Evolutionary conservation across 2,113 vertebrate species (phyloP).

Genomic region (Atlantisia rogersi): DNA sequence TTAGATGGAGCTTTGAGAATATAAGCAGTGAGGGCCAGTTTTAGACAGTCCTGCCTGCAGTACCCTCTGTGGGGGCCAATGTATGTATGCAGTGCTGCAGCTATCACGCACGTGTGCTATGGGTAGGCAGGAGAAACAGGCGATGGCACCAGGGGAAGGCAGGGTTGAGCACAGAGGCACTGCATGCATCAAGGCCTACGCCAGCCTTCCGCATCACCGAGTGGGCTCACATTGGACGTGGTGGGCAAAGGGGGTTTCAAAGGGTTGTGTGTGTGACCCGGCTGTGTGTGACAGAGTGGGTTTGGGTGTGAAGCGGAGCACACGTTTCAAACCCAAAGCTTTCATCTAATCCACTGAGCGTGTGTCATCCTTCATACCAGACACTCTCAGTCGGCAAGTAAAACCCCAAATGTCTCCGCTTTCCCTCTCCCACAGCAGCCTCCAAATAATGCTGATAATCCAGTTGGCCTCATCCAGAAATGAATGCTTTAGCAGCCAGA

Average conservation of each 20-base stretch:
- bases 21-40: background rate
- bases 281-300: rapidly evolving
- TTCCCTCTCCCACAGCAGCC: background rate
- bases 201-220: background rate
- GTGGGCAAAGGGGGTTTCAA: background rate
- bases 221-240: rapidly evolving
- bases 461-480: background rate
- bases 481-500: background rate
- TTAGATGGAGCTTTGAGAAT: background rate
- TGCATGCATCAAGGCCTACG: rapidly evolving
- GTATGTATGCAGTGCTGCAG: background rate
- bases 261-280: too few relatives aligned
- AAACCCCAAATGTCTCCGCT: background rate
- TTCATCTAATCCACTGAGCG: background rate
- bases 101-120: too few relatives aligned
- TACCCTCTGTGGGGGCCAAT: rapidly evolving
- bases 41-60: background rate
- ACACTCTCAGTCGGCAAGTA: rapidly evolving
- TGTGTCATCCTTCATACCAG: background rate
- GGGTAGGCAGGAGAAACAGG: rapidly evolving
- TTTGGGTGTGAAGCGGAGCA: background rate
- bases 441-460: background rate
- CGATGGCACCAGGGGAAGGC: rapidly evolving
- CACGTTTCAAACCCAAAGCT: background rate
- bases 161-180: rapidly evolving